Base-by-base conservation (phyloP, 2,888 invertebrate species). In the Ennomos fuscantarius region DNA sequence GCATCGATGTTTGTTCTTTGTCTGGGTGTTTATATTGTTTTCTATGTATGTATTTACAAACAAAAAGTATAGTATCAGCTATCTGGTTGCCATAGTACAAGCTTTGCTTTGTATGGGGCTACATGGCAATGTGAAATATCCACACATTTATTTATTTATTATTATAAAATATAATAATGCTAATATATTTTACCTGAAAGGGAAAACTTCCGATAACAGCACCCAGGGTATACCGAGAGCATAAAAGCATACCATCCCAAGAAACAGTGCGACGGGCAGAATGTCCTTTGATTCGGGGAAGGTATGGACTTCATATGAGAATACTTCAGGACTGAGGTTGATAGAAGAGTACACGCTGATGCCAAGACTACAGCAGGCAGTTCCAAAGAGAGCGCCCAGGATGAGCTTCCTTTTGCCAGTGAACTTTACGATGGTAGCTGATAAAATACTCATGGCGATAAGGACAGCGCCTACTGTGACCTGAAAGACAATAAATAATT, bases 131-230 rank as follows among this genome's bases (percentile, higher is more conserved):
- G n/a, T n/a, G n/a, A n/a, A n/a, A n/a, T n/a, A n/a, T n/a, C n/a
- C n/a, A n/a, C n/a, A n/a, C n/a, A n/a, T n/a, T n/a, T n/a, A n/a
- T n/a, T n/a, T n/a, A n/a, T n/a, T n/a, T n/a, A n/a, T n/a, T n/a
- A n/a, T n/a, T n/a, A n/a, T n/a, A n/a, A n/a, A n/a, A n/a, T n/a
- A n/a, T n/a, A 24, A 24, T 24, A 24, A 5, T 24, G 0, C 13
- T 24, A 9, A 40, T 24, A 24, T 6, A 24, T 24, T 24, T 15
- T 24, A 24, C 93, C 92, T 93, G 64, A 93, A 92, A 0, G 94
- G 93, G 66, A 94, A 94, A 1, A 94, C 90, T 76, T 94, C 94
- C 15, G 93, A 93, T 9, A 94, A 66, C 58, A 94, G 69, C 56
- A 93, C 87, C 94, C 94, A 94, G 0, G 94, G 94, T 62, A 93